Evolutionary conservation across 2,888 invertebrate genomes (phyloP).

Genomic region (Helicoverpa assulta): DNA sequence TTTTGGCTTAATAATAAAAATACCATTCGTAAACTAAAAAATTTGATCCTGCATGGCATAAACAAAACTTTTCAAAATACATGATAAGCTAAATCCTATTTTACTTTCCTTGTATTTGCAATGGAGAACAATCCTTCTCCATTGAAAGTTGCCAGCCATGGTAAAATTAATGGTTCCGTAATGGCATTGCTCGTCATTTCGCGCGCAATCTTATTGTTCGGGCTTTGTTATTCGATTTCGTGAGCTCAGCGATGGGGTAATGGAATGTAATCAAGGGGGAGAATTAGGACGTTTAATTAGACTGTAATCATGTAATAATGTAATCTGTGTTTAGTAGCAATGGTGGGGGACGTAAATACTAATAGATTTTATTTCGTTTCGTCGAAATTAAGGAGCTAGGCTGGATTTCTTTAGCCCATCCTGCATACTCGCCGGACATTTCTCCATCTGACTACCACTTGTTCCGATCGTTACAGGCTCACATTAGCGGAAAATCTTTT

Average conservation of each 20-base stretch:
- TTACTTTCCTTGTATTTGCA: neutral
- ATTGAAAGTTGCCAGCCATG: neutral
- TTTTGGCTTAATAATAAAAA: too few species aligned
- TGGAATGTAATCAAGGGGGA: slow-evolving; percentile 8
- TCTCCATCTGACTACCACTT: too few species aligned
- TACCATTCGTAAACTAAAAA: too few species aligned
- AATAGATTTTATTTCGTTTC: neutral
- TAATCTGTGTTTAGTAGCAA: slow-evolving; percentile 4
- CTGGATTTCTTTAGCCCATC: too few species aligned
- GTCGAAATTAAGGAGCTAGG: too few species aligned
- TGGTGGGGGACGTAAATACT: neutral
- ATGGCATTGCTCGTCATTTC: slow-evolving; percentile 39
- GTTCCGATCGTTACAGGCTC: too few species aligned
- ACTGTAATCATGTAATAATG: too few species aligned
- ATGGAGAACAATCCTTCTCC: slow-evolving; percentile 10
- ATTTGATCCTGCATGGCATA: neutral
- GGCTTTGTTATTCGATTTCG: slow-evolving; percentile 33
- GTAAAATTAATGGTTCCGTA: slow-evolving; percentile 38
- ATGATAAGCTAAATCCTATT: neutral
- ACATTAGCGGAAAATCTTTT: too few species aligned
- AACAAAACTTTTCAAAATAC: neutral
- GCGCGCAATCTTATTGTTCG: slow-evolving; percentile 21
- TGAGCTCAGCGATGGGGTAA: slow-evolving; percentile 18
- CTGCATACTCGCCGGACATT: too few species aligned
- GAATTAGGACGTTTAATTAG: slow-evolving; percentile 27